Evolutionary conservation across 2,888 invertebrate species (phyloP), one percentile per base, ranked within the genome.

Genomic region (Eubasilissa splendida): DNA sequence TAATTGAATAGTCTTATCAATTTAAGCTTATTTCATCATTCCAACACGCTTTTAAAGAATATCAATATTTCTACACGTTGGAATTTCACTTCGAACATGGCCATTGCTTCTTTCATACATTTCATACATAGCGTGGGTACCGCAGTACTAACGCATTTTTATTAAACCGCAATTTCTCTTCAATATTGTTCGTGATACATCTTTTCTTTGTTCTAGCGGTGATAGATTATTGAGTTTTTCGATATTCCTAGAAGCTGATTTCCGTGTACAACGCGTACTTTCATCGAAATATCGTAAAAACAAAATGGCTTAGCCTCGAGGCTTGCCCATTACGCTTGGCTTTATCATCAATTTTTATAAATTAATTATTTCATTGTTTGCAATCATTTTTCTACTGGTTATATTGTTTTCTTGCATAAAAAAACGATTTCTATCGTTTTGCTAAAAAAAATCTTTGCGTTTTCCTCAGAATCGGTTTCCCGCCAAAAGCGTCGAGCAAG

Each of bases 11-110:
- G 82, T 85, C 85, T 85, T 87, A 87, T 88, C 88, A 87, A 87
- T 87, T 84, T 87, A 87, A 85, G 86, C 85, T 84, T 89, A 86
- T 85, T 87, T 84, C 86, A 88, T 86, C 85, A 87, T 86, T 85
- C 87, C 86, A 87, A 83, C 84, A 84, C 81, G 85, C 85, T 85
- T 87, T 89, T 88, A 85, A 87, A 87, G 85, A 88, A 90, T 79
- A 76, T 81, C 77, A 76, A 65, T 81, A 73, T 82, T 80, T 81
- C 79, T 80, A 90, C 90, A 90, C 90, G 90, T 90, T 89, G 90
- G 89, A 89, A 90, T 90, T 89, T 88, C 87, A 87, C 86, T 88
- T 90, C 90, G 89, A 90, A 90, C 89, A 90, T 91, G 90, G 90
- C 90, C 88, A 88, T 90, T 87, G 88, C 88, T 87, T 89, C 88